Evolutionary conservation across 2,113 vertebrate genomes (phyloP), one percentile per base, ranked within the genome.

Genomic region (Paraplagusia blochii): DNA sequence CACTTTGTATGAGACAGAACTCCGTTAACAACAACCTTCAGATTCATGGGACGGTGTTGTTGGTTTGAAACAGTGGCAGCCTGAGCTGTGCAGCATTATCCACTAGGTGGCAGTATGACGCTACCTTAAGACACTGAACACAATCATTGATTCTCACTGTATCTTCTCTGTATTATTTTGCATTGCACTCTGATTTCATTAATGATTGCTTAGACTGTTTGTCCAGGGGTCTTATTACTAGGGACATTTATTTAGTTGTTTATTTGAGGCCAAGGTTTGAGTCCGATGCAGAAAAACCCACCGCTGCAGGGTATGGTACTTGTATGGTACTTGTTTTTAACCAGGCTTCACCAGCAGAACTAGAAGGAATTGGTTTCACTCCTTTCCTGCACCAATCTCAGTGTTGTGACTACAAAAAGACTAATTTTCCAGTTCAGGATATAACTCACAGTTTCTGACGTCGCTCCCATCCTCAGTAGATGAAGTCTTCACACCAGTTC

Each of bases 381-480:
- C 10, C 4, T 40, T 40, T 40, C 16, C 33, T 11, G 7, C 19
- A 14, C 0, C 46, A 45, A 19, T 18, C 12, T 33, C 35, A 5
- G 36, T 56, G 44, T 38, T 17, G 18, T 51, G 17, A 18, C 34
- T 34, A 51, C 47, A 74, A 60, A 58, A 50, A 0, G 34, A 33
- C 57, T 40, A 13, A 34, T 59, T 45, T 55, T 22, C 44, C 1
- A 0, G 1, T 12, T 43, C 65, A 33, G 36, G 16, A 60, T 44
- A 38, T 19, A 46, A 53, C 44, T 55, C 29, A 5, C 0, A 11
- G 35, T 54, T 55, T 76, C 56, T 57, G 44, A 57, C 58, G 67
- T 63, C 66, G 12, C 67, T 7, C 39, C 19, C 39, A 17, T 60
- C 58, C 74, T 76, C 79, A 1, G 74, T 10, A 55, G 71, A 73